These are phyloP conservation scores for Lithophane leautieri DNA, from an alignment of 2,888 invertebrate genomes.

Conservation along the genomic window DNA sequence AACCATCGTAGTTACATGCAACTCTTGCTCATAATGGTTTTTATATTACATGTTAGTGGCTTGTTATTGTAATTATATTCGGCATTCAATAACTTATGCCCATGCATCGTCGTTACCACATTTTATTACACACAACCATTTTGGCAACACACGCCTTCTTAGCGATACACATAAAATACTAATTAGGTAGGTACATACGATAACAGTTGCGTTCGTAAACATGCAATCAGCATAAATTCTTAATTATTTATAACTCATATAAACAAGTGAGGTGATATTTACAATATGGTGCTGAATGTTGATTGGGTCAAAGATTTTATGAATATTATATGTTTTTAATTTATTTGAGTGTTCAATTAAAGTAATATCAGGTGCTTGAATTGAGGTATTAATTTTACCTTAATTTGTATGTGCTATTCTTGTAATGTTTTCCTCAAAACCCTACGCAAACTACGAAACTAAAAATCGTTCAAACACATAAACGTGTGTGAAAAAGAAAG, in stretches of 20 bases:
- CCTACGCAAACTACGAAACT: background rate
- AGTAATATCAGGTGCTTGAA: slow-evolving; percentile 2
- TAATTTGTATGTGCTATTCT: background rate
- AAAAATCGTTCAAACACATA: background rate
- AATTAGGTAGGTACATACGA: slow-evolving; percentile 73
- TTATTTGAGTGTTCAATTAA: slow-evolving; percentile 10
- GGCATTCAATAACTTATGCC: slow-evolving; percentile 15
- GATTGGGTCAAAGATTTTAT: slow-evolving; percentile 52
- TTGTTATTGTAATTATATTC: slow-evolving; percentile 38
- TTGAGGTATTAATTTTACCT: background rate
- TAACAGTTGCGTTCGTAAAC: slow-evolving; percentile 71
- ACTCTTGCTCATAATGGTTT: slow-evolving; percentile 25
- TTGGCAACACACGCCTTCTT: slow-evolving; percentile 51
- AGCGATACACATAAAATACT: slow-evolving; percentile 73
- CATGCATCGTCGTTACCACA: slow-evolving; percentile 3
- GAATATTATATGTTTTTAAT: slow-evolving; percentile 10
- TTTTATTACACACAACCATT: slow-evolving; percentile 31
- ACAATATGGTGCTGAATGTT: slow-evolving; percentile 47
- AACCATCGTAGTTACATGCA: background rate
- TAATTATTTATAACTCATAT: slow-evolving; percentile 64
- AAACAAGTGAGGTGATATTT: slow-evolving; percentile 60
- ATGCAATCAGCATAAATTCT: slow-evolving; percentile 72
- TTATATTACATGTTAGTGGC: slow-evolving; percentile 40
- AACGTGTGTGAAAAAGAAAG: background rate
- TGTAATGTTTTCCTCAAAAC: background rate